phyloP scores from a whole-genome alignment of 92 coral and sea anemone species.

The Hydrozoanthus gracilis region DNA sequence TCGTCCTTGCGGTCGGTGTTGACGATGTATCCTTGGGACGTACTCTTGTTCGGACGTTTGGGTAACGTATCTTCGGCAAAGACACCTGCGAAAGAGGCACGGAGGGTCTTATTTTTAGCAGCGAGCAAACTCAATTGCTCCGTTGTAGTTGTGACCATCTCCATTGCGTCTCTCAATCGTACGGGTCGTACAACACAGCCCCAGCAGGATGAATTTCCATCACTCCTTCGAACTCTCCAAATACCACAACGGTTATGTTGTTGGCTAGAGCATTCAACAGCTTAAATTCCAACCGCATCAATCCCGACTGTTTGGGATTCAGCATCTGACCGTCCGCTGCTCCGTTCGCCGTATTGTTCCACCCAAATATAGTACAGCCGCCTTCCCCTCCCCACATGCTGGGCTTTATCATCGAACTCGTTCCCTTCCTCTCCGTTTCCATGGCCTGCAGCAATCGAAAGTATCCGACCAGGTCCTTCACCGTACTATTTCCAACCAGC shows the following conservation, averaged over 20 bases:
- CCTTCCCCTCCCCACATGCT: not conserved
- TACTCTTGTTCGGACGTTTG: not conserved
- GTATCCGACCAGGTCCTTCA: not conserved
- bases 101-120: not conserved
- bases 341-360: constrained; percentile 14
- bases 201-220: not conserved
- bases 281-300: not conserved
- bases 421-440: not conserved
- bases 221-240: not conserved
- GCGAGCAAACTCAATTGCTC: not conserved
- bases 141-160: not conserved
- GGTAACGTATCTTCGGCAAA: not conserved
- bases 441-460: not conserved
- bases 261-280: not conserved
- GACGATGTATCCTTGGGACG: not conserved
- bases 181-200: not conserved
- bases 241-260: not conserved
- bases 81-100: not conserved
- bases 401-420: not conserved
- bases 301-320: not conserved
- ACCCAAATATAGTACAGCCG: not conserved
- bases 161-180: not conserved
- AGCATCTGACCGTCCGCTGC: not conserved
- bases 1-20: not conserved
- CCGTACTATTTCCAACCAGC: not conserved